Evolutionary conservation across 2,113 vertebrate genomes (phyloP).

Genomic region (Tragelaphus imberbis): DNA sequence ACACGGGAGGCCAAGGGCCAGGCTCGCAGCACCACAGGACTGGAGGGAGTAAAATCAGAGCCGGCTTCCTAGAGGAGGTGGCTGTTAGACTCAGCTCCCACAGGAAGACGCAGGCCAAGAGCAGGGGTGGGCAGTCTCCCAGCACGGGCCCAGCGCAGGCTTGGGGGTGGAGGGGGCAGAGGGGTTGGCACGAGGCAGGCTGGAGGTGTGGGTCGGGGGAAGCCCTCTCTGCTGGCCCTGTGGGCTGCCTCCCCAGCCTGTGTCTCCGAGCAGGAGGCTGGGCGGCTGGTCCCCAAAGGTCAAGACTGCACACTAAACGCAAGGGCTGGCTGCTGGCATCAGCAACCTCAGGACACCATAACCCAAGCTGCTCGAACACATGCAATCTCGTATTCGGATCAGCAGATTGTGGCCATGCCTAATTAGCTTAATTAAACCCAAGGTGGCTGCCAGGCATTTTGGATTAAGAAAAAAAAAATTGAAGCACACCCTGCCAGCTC

Average conservation of each 20-base stretch:
- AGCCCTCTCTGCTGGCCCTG: neutral
- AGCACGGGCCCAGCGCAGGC: rapidly evolving
- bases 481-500: neutral
- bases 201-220: rapidly evolving
- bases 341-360: neutral
- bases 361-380: neutral
- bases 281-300: neutral
- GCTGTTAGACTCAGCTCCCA: neutral
- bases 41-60: neutral
- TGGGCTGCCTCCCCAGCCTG: neutral
- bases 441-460: neutral
- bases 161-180: rapidly evolving
- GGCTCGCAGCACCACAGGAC: rapidly evolving
- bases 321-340: neutral
- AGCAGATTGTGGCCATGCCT: neutral
- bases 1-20: rapidly evolving
- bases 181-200: rapidly evolving
- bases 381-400: neutral
- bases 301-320: rapidly evolving
- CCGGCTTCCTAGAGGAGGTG: neutral
- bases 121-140: neutral
- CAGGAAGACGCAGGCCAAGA: neutral
- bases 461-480: neutral
- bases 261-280: neutral
- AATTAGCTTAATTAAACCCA: slow-evolving; percentile 55